These are phyloP conservation scores for Rhodophaea formosa DNA, from an alignment of 2,888 invertebrate species.

Conservation along the genomic window DNA sequence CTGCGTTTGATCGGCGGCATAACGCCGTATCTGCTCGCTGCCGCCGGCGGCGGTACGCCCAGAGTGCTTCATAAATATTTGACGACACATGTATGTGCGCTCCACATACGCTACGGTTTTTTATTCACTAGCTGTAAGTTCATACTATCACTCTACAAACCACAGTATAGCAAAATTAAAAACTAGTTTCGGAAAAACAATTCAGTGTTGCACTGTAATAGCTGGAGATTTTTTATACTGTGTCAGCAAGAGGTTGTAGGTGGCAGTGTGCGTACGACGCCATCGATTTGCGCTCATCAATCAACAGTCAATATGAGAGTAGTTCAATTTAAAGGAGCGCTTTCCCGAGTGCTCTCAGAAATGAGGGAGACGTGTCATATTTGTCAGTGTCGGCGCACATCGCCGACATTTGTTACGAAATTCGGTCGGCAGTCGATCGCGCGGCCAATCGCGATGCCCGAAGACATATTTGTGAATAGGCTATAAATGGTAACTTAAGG, in stretches of 20 bases:
- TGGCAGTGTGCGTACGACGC: conserved; percentile 21
- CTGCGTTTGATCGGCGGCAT: neutral
- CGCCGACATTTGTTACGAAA: conserved; percentile 41
- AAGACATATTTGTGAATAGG: neutral
- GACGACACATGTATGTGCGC: conserved; percentile 42
- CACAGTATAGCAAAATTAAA: conserved; percentile 13
- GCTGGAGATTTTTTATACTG: conserved; percentile 21
- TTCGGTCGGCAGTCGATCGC: conserved; percentile 31
- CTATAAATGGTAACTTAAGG: neutral
- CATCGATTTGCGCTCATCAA: conserved; percentile 40
- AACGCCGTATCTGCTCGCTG: conserved; percentile 7
- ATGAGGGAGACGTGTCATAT: conserved; percentile 43
- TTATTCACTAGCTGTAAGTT: conserved; percentile 31
- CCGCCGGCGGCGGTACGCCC: conserved; percentile 30
- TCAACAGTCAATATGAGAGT: conserved; percentile 48
- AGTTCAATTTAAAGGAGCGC: conserved; percentile 43
- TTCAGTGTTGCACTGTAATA: neutral
- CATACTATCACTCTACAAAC: neutral
- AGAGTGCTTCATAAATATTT: conserved; percentile 62
- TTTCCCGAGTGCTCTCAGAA: conserved; percentile 29
- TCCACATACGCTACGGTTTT: conserved; percentile 32
- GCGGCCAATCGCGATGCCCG: neutral
- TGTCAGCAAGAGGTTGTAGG: conserved; percentile 18
- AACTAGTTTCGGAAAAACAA: too few species aligned
- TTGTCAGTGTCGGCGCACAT: conserved; percentile 50